These are phyloP conservation scores for Acleris cristana DNA, from an alignment of 2,888 invertebrate species.

Conservation along the genomic window DNA sequence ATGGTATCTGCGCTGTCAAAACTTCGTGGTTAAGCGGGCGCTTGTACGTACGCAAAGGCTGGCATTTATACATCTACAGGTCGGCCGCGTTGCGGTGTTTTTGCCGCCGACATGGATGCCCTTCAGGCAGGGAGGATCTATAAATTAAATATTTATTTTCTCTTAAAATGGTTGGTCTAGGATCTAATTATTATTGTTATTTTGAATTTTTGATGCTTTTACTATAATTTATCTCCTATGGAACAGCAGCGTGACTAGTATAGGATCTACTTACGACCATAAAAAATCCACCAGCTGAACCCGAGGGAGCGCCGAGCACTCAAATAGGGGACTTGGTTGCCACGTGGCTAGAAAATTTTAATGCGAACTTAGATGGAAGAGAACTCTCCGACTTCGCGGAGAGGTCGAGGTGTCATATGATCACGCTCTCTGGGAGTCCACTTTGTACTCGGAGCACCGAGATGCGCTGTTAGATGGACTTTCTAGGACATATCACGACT, in stretches of 20 bases:
- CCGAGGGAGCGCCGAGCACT: not conserved
- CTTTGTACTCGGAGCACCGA: too few relatives aligned
- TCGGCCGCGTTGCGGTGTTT: not conserved
- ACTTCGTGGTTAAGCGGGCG: not conserved
- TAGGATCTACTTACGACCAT: too few relatives aligned
- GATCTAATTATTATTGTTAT: too few relatives aligned
- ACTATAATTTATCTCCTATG: too few relatives aligned
- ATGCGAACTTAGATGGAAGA: not conserved
- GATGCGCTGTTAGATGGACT: not conserved
- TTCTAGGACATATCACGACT: not conserved
- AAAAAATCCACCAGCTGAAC: not conserved
- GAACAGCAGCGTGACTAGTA: too few relatives aligned
- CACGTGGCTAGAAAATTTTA: not conserved
- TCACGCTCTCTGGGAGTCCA: not conserved
- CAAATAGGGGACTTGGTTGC: not conserved
- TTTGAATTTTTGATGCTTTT: too few relatives aligned
- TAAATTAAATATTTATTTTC: too few relatives aligned
- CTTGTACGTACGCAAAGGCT: conserved; percentile 12
- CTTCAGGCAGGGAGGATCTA: not conserved
- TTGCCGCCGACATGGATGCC: conserved; percentile 4
- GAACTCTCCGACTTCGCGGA: not conserved
- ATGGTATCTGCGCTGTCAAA: conserved; percentile 23
- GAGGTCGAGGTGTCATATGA: not conserved
- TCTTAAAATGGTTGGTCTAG: too few relatives aligned
- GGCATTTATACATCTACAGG: conserved; percentile 21